Base-by-base conservation (phyloP, 2,888 invertebrate species). In the Dryobota labecula region DNA sequence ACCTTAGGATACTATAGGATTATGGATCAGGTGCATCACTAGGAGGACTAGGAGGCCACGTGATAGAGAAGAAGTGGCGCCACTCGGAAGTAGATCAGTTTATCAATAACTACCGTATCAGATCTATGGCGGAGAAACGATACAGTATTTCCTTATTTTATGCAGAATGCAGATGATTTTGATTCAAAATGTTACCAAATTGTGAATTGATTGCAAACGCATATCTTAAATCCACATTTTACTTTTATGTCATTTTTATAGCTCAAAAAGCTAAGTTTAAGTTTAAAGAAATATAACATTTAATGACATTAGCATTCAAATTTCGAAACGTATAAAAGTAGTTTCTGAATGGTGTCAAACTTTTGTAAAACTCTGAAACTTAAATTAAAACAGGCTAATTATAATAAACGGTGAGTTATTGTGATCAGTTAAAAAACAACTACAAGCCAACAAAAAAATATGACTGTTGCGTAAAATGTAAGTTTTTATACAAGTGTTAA, bases 401-500 rank as follows among this genome's bases (percentile, higher is more conserved):
- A 43, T 63, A 58, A 43, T 51, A 49, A 60, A 53, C 15, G 11
- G 30, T 51, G 41, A 45, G 54, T 66, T 69, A 47, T 70, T 45
- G 66, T 56, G 79, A 61, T 53, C 58, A 70, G 64, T 45, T 72
- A 54, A 15, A 47, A 45, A 64, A 54, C n/a, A 56, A 45, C 30
- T 41, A 38, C 36, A 69, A 68, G 11, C 53, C 18, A 67, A 68
- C 24, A 67, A 68, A 62, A 8, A 62, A 58, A 49, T 27, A n/a
- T 36, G 30, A 43, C 27, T 70, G 43, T 82, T 62, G 66, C 58
- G 68, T 72, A 57, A 71, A 71, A 63, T 67, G 45, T 51, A 51
- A 58, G 70, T 79, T 80, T 73, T 62, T 65, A 58, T 70, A 60
- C 15, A 64, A 61, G 47, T 82, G 62, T 74, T 76, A 65, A 83